Evolutionary conservation across 2,888 invertebrate genomes (phyloP).

Genomic region (Drosophila robusta): DNA sequence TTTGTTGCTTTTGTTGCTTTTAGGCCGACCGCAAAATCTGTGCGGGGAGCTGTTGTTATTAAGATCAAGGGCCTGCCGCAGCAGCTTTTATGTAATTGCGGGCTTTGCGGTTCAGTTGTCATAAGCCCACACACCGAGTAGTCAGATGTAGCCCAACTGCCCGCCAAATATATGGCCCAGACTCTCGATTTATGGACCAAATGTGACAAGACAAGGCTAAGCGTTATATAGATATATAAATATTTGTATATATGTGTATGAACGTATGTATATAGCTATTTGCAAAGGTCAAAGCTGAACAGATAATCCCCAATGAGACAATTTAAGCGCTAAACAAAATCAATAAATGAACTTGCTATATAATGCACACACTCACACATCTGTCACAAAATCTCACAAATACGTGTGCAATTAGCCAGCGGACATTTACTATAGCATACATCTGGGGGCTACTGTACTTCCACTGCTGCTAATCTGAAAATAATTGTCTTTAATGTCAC

Average conservation of each 20-base stretch:
- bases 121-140: constrained; percentile 31
- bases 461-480: constrained; percentile 32
- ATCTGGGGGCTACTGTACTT: constrained; percentile 16
- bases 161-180: constrained; percentile 16
- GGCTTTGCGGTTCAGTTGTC: constrained; percentile 39
- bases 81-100: constrained; percentile 49
- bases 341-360: constrained; percentile 40
- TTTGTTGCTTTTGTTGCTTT: constrained; percentile 3
- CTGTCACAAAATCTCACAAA: constrained; percentile 18
- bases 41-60: constrained; percentile 31
- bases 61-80: constrained; percentile 53
- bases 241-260: background rate
- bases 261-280: background rate
- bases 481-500: constrained; percentile 40
- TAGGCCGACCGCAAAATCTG: constrained; percentile 33
- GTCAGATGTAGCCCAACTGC: constrained; percentile 1
- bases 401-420: background rate
- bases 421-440: constrained; percentile 47
- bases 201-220: constrained; percentile 23
- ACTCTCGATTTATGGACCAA: constrained; percentile 18
- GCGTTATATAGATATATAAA: background rate
- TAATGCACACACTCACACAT: constrained; percentile 8
- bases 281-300: constrained; percentile 16
- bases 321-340: constrained; percentile 57
- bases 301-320: constrained; percentile 68